phyloP scores from a whole-genome alignment of 1,140 invertebrate species.

The Leptopilina boulardi region DNA sequence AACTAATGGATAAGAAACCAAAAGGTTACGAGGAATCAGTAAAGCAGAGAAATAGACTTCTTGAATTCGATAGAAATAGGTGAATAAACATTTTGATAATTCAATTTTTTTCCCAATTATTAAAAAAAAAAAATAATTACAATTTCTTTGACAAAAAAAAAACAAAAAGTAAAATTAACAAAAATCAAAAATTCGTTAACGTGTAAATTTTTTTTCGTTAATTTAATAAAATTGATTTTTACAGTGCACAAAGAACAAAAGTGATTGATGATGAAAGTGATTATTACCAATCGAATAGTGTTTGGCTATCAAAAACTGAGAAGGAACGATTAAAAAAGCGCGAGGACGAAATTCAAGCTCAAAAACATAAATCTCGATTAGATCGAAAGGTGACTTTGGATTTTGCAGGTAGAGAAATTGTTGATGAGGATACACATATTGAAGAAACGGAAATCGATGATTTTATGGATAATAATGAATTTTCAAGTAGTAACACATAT shows the following conservation, averaged over 20 bases:
- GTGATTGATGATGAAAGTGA: constrained; percentile 97
- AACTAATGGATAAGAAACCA: constrained; percentile 80
- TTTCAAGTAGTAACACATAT: constrained; percentile 44
- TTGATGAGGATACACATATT: constrained; percentile 69
- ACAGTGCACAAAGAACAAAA: constrained; percentile 86
- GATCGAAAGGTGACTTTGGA: constrained; percentile 87
- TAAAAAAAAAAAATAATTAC: too few species aligned
- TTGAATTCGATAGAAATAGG: constrained; percentile 92
- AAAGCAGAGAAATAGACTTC: constrained; percentile 86
- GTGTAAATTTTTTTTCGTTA: too few species aligned
- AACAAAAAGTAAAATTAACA: too few species aligned
- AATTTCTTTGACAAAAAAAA: too few species aligned
- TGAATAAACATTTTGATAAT: constrained; percentile 63
- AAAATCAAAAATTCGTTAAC: too few species aligned
- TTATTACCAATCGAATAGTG: constrained; percentile 89
- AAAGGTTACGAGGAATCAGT: constrained; percentile 83
- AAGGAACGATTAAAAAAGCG: constrained; percentile 82
- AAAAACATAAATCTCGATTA: constrained; percentile 83
- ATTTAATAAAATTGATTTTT: constrained; percentile 45
- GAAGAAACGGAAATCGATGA: constrained; percentile 70
- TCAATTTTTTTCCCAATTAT: too few species aligned
- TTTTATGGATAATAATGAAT: constrained; percentile 50
- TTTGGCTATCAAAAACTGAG: constrained; percentile 87
- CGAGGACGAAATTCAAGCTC: constrained; percentile 82
- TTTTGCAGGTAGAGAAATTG: constrained; percentile 83